These are phyloP conservation scores for Philaethria dido DNA, from an alignment of 2,888 invertebrate genomes.

Conservation along the genomic window DNA sequence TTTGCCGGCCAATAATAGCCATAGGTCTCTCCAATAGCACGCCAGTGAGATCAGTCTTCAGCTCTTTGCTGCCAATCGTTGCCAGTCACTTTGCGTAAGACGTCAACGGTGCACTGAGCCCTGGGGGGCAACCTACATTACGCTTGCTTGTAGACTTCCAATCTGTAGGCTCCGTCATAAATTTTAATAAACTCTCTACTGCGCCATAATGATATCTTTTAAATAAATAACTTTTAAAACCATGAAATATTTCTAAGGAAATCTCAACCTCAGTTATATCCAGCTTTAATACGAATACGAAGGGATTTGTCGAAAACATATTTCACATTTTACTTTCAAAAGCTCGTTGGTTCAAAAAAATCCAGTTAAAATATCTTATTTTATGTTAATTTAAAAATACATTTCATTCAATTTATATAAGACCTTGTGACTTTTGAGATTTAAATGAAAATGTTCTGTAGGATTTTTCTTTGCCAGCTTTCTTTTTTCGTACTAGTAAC, in stretches of 20 bases:
- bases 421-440: conserved; percentile 18
- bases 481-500: neutral
- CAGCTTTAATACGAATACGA: conserved; percentile 6
- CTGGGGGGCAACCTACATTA: no score
- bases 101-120: no score
- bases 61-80: no score
- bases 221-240: neutral
- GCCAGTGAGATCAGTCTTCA: no score
- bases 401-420: conserved; percentile 15
- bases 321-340: conserved; percentile 10
- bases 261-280: neutral
- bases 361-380: conserved; percentile 16
- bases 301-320: conserved; percentile 4
- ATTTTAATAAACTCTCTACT: no score
- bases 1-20: no score
- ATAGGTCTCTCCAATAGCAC: no score
- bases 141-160: no score
- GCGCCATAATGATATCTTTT: neutral
- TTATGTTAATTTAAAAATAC: conserved; percentile 18
- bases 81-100: no score
- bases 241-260: neutral
- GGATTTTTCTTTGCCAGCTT: conserved; percentile 1
- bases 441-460: conserved; percentile 14
- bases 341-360: conserved; percentile 9
- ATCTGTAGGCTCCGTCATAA: no score